Conservation (phyloP, 2,797 vertebrate genomes). For the Phylloscopus collybita region DNA sequence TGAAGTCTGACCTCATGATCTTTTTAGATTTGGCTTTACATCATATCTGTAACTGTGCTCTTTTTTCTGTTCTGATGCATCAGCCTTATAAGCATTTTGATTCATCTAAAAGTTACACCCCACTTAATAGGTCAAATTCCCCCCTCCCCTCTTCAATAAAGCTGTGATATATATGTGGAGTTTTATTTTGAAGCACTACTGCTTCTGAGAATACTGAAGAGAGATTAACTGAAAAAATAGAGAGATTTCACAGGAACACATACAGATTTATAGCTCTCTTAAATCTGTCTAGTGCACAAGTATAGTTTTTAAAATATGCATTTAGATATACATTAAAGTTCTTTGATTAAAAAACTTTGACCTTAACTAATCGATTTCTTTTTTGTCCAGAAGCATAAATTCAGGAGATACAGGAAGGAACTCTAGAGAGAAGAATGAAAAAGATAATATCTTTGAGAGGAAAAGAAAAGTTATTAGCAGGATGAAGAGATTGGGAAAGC, state of each 20-base stretch:
- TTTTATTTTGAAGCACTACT: neutral
- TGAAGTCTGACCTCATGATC: neutral
- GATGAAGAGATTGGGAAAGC: neutral
- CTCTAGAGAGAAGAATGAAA: neutral
- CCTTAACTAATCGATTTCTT: neutral
- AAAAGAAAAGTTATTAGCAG: neutral
- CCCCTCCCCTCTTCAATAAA: rapidly evolving
- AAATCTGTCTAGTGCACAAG: neutral
- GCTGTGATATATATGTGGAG: neutral
- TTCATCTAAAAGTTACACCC: neutral
- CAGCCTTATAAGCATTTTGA: neutral
- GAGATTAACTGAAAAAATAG: neutral
- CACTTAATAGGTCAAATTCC: neutral
- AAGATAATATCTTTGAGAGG: neutral
- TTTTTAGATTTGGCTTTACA: neutral
- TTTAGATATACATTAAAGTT: neutral
- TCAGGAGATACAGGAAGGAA: neutral
- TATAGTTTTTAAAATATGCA: neutral
- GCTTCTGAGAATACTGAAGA: neutral
- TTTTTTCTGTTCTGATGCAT: neutral
- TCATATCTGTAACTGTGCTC: neutral
- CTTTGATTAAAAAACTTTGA: neutral
- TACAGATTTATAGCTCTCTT: neutral
- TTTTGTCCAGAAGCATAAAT: neutral
- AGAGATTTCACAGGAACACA: neutral